phyloP scores from a whole-genome alignment of 2,888 invertebrate species.

The Capitulum mitella region DNA sequence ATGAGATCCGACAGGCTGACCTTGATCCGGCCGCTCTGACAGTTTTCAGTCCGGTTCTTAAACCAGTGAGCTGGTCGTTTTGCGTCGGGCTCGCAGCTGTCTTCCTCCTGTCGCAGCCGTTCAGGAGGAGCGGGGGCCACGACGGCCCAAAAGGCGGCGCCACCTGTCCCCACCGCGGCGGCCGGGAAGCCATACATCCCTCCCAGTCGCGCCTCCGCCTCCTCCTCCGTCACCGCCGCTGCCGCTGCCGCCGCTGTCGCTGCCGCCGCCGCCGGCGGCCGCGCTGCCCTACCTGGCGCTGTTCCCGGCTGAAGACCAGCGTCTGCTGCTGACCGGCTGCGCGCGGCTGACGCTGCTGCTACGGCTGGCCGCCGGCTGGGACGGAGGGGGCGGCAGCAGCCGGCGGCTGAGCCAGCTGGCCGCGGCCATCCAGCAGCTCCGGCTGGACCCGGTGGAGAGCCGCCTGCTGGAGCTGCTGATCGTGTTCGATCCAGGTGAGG shows the following conservation, averaged over 20 bases:
- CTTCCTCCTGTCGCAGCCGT: constrained; percentile 17
- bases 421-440: not conserved
- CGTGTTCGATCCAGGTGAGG: not conserved
- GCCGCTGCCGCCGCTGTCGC: not conserved
- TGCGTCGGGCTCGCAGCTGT: too few species aligned
- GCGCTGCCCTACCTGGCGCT: not conserved
- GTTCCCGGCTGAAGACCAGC: not conserved
- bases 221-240: not conserved
- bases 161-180: not conserved
- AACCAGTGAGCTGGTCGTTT: too few species aligned
- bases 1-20: too few species aligned
- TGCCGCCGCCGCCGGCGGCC: not conserved
- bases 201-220: not conserved
- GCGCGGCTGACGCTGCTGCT: constrained; percentile 7
- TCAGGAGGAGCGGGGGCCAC: constrained; percentile 1
- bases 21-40: too few species aligned
- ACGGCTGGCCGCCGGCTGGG: not conserved
- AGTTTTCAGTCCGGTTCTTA: too few species aligned
- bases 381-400: not conserved
- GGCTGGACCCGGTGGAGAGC: not conserved
- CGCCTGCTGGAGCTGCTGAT: not conserved
- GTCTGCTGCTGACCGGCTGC: not conserved
- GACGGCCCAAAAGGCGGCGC: not conserved
- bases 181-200: not conserved
- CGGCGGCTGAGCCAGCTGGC: constrained; percentile 1